Conservation (phyloP, 2,113 vertebrate genomes). For the Haemorhous mexicanus region DNA sequence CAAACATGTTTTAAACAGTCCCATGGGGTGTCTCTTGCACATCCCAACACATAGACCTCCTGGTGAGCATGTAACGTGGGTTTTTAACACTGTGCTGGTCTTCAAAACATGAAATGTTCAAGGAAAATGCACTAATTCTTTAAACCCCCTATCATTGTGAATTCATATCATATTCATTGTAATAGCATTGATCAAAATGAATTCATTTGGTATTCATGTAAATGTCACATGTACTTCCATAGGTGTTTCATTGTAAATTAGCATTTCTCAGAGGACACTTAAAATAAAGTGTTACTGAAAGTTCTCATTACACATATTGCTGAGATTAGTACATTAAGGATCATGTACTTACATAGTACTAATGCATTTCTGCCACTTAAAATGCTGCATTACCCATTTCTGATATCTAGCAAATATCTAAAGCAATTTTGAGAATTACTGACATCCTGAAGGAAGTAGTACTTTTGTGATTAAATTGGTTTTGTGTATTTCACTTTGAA, state of each 20-base stretch:
- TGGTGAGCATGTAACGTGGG: not conserved
- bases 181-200: slow-evolving; percentile 84
- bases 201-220: slow-evolving; percentile 83
- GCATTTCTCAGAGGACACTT: slow-evolving; percentile 85
- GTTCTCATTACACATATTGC: slow-evolving; percentile 83
- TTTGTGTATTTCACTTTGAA: slow-evolving; percentile 61
- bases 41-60: not conserved
- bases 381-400: slow-evolving; percentile 75
- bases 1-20: not conserved
- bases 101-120: slow-evolving; percentile 63
- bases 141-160: slow-evolving; percentile 67
- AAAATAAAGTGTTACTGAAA: slow-evolving; percentile 85
- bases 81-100: slow-evolving; percentile 21
- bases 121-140: slow-evolving; percentile 65
- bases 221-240: slow-evolving; percentile 82
- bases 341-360: slow-evolving; percentile 78
- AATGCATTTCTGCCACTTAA: slow-evolving; percentile 81
- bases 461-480: slow-evolving; percentile 68
- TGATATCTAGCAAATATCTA: slow-evolving; percentile 77
- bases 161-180: slow-evolving; percentile 77
- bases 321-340: slow-evolving; percentile 83
- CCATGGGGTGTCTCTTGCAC: not conserved
- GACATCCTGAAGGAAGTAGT: slow-evolving; percentile 71
- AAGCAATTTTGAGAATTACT: slow-evolving; percentile 77
- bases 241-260: slow-evolving; percentile 85